A percentile compares a stretch with the other conserved stretches of the same genome.
These are phyloP conservation scores for Megalops cyprinoides DNA, from an alignment of 2,797 vertebrate species.

Conservation along the genomic window DNA sequence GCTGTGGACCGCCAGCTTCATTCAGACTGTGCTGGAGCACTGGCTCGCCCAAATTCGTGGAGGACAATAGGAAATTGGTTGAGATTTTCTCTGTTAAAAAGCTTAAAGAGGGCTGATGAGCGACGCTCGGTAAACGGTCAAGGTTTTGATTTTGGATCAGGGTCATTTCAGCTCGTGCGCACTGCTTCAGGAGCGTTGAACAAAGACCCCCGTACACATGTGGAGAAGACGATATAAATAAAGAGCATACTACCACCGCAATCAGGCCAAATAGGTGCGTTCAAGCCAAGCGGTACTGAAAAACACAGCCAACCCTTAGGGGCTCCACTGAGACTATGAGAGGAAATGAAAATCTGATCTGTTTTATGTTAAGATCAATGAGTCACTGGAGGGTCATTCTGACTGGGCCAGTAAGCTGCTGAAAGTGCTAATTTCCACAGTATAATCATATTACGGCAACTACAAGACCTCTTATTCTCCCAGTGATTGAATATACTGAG, in stretches of 20 bases:
- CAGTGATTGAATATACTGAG: slow-evolving; percentile 24
- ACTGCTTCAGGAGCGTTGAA: not conserved
- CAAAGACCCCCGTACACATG: not conserved
- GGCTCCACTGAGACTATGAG: not conserved
- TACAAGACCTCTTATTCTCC: slow-evolving; percentile 12
- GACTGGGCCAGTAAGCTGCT: slow-evolving; percentile 45
- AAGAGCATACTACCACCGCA: not conserved
- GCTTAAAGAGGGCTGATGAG: not conserved
- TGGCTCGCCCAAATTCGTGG: not conserved
- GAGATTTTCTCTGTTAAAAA: not conserved
- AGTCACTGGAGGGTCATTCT: slow-evolving; percentile 38
- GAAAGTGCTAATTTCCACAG: slow-evolving; percentile 35
- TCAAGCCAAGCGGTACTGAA: slow-evolving; percentile 25
- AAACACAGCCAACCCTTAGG: not conserved
- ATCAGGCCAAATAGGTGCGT: slow-evolving; percentile 10
- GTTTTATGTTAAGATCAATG: slow-evolving; percentile 36
- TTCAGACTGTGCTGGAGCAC: too few relatives aligned
- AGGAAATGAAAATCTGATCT: slow-evolving; percentile 32
- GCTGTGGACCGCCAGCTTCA: not conserved
- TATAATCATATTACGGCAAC: slow-evolving; percentile 3
- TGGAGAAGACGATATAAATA: slow-evolving; percentile 4
- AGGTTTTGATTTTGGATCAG: slow-evolving; percentile 30
- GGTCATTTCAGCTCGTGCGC: not conserved
- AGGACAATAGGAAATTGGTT: not conserved
- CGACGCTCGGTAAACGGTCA: not conserved